Base-by-base conservation (phyloP, 1,140 invertebrate genomes). In the Neomicropteryx cornuta region DNA sequence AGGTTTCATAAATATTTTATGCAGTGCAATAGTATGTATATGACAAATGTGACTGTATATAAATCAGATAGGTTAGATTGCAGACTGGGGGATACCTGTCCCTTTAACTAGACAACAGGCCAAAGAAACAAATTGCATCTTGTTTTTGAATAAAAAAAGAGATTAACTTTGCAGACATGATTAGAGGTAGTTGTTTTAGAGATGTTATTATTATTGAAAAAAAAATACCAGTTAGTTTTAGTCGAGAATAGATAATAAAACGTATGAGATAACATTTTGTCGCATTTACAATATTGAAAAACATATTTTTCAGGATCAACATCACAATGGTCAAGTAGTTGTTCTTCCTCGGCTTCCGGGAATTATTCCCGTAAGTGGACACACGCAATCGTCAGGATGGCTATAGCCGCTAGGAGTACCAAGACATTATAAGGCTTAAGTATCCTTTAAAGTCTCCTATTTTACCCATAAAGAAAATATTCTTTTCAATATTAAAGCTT, bases 281-380 rank as follows among this genome's bases (percentile, higher is more conserved):
- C 16, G 16, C 16, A 16, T 10, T 10, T 17, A 33, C 16, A 10
- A 10, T 17, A 27, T 8, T 27, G 8, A 27, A 27, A 8, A 8
- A n/a, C 24, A 27, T 38, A 11, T 29, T 45, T 39, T 20, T 38
- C n/a, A n/a, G n/a, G n/a, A 47, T 42, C 35, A 44, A 6, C 49
- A 52, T 16, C 43, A 39, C 13, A 51, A 51, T 42, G 44, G 44
- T 27, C 45, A 45, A 36, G 37, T 44, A 33, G 31, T 45, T 32
- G 41, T 41, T 22, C 39, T 74, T 31, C 71, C 73, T 21, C 69
- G 71, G 40, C 53, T 78, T 29, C 68, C 74, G 5, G 74, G 74
- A 5, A 72, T 78, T 45, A 76, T 78, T 45, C 75, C 75, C 20
- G 63, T 78, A 33, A 71, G 72, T 41, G 75, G 75, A 27, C 73